Conservation (phyloP, 2,888 invertebrate genomes). For the Perdita meconis region DNA sequence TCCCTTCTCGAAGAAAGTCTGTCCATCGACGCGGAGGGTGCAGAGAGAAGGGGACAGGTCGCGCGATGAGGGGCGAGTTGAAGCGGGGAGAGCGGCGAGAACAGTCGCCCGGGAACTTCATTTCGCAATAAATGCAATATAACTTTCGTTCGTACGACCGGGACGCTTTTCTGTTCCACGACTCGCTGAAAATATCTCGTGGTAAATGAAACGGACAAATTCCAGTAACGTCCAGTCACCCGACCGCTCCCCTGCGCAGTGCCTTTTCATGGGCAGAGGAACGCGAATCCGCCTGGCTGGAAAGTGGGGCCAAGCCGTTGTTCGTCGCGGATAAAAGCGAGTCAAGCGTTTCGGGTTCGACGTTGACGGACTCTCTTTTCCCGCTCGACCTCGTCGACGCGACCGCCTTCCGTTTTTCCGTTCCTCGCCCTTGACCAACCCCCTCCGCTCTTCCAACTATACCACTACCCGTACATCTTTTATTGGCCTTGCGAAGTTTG, state of each 20-base stretch:
- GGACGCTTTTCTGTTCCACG: constrained; percentile 55
- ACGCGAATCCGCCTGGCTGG: constrained; percentile 30
- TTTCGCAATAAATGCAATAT: constrained; percentile 77
- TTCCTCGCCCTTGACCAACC: constrained; percentile 22
- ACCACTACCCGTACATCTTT: constrained; percentile 11
- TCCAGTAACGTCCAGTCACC: constrained; percentile 56
- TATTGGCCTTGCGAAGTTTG: constrained; percentile 1
- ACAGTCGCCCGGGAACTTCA: constrained; percentile 70
- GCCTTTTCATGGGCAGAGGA: constrained; percentile 46
- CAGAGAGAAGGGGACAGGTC: constrained; percentile 1
- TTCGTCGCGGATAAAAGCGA: constrained; percentile 62
- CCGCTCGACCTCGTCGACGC: not conserved
- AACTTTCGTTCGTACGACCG: constrained; percentile 69
- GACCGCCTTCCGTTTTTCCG: not conserved
- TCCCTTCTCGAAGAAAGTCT: constrained; percentile 45
- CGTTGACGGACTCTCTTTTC: constrained; percentile 45
- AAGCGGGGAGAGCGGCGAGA: constrained; percentile 30
- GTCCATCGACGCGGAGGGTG: constrained; percentile 11
- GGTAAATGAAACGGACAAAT: constrained; percentile 77
- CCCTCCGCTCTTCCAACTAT: not conserved
- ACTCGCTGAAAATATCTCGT: constrained; percentile 70
- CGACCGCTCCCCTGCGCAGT: constrained; percentile 10
- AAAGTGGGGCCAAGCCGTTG: constrained; percentile 58
- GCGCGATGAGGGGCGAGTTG: not conserved
- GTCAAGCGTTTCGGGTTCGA: constrained; percentile 49